Evolutionary conservation across 2,113 vertebrate species (phyloP), one percentile per base, ranked within the genome.

Genomic region (Solenodon paradoxus): DNA sequence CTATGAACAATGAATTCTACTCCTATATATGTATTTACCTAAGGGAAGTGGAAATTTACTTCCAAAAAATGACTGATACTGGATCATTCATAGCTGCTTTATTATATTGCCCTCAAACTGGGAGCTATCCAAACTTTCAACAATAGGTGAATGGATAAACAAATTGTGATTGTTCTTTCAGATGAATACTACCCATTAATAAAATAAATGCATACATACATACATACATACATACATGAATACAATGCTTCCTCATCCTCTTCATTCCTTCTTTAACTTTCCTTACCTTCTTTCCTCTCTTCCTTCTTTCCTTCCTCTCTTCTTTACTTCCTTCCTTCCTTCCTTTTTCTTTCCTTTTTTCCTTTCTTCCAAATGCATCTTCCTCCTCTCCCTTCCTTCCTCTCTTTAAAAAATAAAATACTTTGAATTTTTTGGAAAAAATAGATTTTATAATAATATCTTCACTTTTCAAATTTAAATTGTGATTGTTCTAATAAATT

Each of bases 381-480:
- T n/a, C n/a, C n/a, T n/a, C n/a, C n/a, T n/a, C n/a, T n/a, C n/a
- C n/a, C n/a, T n/a, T n/a, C n/a, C n/a, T n/a, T n/a, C n/a, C n/a
- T n/a, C n/a, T n/a, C n/a, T n/a, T n/a, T n/a, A n/a, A n/a, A n/a
- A n/a, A n/a, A n/a, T n/a, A n/a, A n/a, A n/a, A n/a, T n/a, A 84
- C 24, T 96, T 95, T 74, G 3, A 38, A 63, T 22, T 40, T 57
- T 89, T 74, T 35, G 2, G 1, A 75, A 69, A 26, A 91, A 69
- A 6, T 35, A 35, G 82, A 55, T 87, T 89, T 94, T 51, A 59
- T 90, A 4, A 47, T 93, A 81, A 51, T 57, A 32, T 35, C 77
- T 95, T 2, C 11, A 66, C 78, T 81, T 86, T 88, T 88, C 80
- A 45, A 85, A n/a, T 80, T 59, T 24, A 93, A 95, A 45, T 57